These are phyloP conservation scores for Muricea muricata DNA, from an alignment of 92 coral and sea anemone species.

Conservation along the genomic window DNA sequence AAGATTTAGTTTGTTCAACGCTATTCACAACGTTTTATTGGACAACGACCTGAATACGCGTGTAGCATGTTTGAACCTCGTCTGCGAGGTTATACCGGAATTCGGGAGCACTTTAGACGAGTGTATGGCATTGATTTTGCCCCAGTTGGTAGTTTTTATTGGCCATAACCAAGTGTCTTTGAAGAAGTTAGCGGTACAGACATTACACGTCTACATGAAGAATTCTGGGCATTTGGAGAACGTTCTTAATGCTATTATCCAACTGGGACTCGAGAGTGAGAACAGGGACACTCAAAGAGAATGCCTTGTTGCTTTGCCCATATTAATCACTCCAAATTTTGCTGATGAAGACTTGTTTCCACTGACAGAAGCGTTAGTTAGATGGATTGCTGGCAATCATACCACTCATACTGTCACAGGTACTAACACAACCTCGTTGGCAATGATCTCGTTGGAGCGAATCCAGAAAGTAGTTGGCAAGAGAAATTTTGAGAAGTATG, in stretches of 20 bases:
- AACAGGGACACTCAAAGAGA: constrained; percentile 89
- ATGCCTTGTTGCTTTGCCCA: constrained; percentile 92
- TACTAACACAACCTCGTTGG: constrained; percentile 68
- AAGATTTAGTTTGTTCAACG: constrained; percentile 87
- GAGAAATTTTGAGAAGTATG: constrained; percentile 77
- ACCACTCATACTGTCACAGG: constrained; percentile 74
- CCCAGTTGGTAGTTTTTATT: constrained; percentile 90
- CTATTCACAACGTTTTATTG: constrained; percentile 85
- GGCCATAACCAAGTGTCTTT: constrained; percentile 92
- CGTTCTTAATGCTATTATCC: constrained; percentile 91
- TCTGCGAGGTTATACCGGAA: constrained; percentile 92
- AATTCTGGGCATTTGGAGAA: constrained; percentile 84
- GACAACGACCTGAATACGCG: constrained; percentile 87
- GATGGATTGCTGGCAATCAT: constrained; percentile 74
- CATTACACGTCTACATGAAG: constrained; percentile 97
- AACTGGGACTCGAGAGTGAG: constrained; percentile 93
- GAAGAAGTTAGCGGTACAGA: constrained; percentile 96
- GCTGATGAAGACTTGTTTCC: constrained; percentile 97
- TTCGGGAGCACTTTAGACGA: constrained; percentile 91
- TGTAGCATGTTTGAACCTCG: constrained; percentile 86
- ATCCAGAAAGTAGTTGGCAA: constrained; percentile 92
- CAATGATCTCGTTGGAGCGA: constrained; percentile 92
- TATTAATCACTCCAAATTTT: constrained; percentile 91
- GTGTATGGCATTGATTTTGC: constrained; percentile 91
- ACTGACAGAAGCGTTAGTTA: constrained; percentile 89